phyloP scores from a whole-genome alignment of 1,140 invertebrate species.

The Drosophila setifemur region DNA sequence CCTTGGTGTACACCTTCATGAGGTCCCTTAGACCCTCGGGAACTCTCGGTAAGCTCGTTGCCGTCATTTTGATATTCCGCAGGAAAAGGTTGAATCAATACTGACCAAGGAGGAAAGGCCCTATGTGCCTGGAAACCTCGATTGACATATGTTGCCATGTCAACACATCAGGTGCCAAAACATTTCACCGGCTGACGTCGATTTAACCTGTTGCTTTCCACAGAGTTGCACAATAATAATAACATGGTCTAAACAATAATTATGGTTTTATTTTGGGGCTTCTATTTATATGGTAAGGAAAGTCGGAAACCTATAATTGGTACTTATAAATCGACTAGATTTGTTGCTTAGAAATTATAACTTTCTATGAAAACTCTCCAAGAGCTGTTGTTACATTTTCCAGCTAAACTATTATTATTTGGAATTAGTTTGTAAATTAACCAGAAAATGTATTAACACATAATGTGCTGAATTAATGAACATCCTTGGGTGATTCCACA shows the following conservation, averaged over 20 bases:
- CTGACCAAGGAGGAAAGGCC: slow-evolving; percentile 40
- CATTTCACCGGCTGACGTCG: slow-evolving; percentile 37
- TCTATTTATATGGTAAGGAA: background rate
- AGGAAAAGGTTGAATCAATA: slow-evolving; percentile 66
- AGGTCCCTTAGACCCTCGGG: slow-evolving; percentile 83
- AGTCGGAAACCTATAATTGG: background rate
- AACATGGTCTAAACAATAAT: background rate
- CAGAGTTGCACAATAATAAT: background rate
- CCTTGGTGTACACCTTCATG: slow-evolving; percentile 84
- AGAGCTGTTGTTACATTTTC: background rate
- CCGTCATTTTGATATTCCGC: slow-evolving; percentile 48
- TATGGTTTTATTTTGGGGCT: slow-evolving; percentile 3
- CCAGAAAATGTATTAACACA: background rate
- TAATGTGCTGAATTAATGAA: background rate
- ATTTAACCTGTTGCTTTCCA: slow-evolving; percentile 13
- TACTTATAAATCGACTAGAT: too few relatives aligned
- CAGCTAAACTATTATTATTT: background rate
- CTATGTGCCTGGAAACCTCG: slow-evolving; percentile 34
- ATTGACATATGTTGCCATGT: slow-evolving; percentile 57
- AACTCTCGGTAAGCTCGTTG: slow-evolving; percentile 80
- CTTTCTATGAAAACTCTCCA: too few relatives aligned
- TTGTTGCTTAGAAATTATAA: too few relatives aligned
- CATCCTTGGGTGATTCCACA: slow-evolving; percentile 30
- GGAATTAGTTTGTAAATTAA: background rate
- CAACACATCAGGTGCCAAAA: slow-evolving; percentile 50